A percentile compares a stretch with the other conserved stretches of the same genome.
Evolutionary conservation across 1,140 invertebrate genomes (phyloP).

Genomic region (Lutraria rhynchaena): DNA sequence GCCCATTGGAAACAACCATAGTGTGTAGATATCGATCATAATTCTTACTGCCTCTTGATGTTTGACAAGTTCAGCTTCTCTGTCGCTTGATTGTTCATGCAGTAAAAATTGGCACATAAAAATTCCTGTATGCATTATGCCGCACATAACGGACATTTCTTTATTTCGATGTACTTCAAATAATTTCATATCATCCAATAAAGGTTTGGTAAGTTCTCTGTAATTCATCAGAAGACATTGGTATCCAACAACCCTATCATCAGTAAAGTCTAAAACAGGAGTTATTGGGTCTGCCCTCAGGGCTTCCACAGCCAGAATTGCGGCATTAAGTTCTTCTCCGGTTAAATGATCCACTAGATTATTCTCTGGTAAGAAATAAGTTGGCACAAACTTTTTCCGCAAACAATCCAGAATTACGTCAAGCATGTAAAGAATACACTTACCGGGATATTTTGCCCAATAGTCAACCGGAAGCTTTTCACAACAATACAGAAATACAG

Average conservation of each 20-base stretch:
- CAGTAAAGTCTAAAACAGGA: constrained; percentile 44
- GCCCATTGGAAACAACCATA: constrained; percentile 4
- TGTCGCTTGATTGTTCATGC: constrained; percentile 24
- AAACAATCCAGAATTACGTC: constrained; percentile 31
- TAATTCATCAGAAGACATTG: constrained; percentile 46
- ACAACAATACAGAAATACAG: constrained; percentile 60
- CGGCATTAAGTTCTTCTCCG: constrained; percentile 33
- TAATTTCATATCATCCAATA: constrained; percentile 52
- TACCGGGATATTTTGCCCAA: constrained; percentile 54
- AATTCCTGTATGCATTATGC: background rate
- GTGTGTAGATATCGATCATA: constrained; percentile 19
- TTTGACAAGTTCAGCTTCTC: constrained; percentile 10
- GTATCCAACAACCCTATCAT: constrained; percentile 33
- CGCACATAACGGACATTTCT: constrained; percentile 22
- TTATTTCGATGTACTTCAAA: constrained; percentile 41
- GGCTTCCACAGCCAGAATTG: background rate
- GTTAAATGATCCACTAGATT: constrained; percentile 45
- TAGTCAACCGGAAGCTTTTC: constrained; percentile 40
- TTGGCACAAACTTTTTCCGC: constrained; percentile 21
- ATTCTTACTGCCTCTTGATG: constrained; percentile 17
- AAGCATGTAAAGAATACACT: constrained; percentile 55
- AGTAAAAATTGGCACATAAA: constrained; percentile 11
- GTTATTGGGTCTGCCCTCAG: constrained; percentile 27
- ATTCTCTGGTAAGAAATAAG: constrained; percentile 38
- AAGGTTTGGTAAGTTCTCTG: constrained; percentile 27